These are phyloP conservation scores for Andrena chrysosceles DNA, from an alignment of 2,888 invertebrate species.

Conservation along the genomic window DNA sequence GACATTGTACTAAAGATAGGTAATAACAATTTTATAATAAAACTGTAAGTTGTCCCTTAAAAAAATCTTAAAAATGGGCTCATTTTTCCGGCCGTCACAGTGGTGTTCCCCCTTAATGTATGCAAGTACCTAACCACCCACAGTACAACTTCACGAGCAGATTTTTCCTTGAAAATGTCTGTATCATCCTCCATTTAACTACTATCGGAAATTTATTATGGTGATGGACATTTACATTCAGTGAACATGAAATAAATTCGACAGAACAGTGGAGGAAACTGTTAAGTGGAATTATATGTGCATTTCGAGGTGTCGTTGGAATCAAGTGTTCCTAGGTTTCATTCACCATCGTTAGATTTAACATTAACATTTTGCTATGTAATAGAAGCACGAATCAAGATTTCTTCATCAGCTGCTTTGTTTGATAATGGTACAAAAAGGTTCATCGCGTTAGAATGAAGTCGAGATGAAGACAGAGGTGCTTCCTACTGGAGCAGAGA, in stretches of 20 bases:
- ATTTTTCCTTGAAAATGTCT: neutral
- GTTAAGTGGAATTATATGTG: neutral
- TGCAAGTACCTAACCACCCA: neutral
- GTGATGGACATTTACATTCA: neutral
- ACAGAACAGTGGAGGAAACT: neutral
- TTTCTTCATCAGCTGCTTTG: slow-evolving; percentile 2
- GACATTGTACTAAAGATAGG: no score
- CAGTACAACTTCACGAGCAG: neutral
- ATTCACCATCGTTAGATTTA: neutral
- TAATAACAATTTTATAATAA: no score
- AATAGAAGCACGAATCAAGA: neutral
- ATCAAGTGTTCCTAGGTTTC: neutral
- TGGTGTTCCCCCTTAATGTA: no score
- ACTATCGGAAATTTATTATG: neutral
- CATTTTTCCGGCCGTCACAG: no score
- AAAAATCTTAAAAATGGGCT: no score
- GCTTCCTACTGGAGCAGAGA: neutral
- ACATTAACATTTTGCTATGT: neutral
- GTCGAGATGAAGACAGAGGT: neutral
- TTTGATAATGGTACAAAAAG: neutral
- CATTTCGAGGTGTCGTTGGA: neutral
- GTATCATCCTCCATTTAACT: neutral
- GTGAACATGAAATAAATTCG: neutral
- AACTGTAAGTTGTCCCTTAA: no score
- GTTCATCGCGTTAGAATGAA: neutral